Base-by-base conservation (phyloP, 35 echinoderm and acorn worm species). In the Chiridota heheva region DNA sequence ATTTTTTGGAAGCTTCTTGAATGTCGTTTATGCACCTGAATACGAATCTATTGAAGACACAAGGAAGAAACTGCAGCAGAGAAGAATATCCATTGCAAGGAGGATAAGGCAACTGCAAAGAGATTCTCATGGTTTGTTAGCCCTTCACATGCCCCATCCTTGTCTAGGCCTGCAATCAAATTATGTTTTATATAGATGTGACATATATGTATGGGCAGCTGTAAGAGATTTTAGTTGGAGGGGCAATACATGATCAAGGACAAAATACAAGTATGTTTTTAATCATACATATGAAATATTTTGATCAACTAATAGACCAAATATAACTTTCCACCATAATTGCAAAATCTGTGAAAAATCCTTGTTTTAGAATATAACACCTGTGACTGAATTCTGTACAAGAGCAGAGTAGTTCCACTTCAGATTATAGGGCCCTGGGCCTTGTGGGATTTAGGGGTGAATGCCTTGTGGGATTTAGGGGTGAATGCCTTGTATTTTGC, bases 1-100 rank as follows among this genome's bases (percentile, higher is more conserved):
- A 6, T 98, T 98, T 69, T 91, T 84, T 82, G 95, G 95, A 26
- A 84, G 81, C n/a, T 48, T 88, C 26, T 81, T 98, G 1, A 90
- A 92, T 80, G 80, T 98, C 0, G 45, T 22, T 42, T 98, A 98
- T 63, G 95, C 87, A 30, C 95, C 95, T 8, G 95, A 98, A 65
- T 98, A 89, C 76, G 95, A 98, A 72, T 70, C 73, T 15, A 47
- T 92, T 37, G 63, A 91, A 31, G 88, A 97, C 53, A 91, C 95
- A 22, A 81, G 95, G 46, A 36, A 80, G 41, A 98, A 98, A 67
- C 68, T 98, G 44, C 81, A 85, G 34, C 84, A 89, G 30, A 77
- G 95, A 38, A 88, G 85, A 24, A 98, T 74, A 65, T 62, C 57
- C 16, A 62, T 98, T 3, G 95, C 95, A 37, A 65, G 76, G 18